Conservation (phyloP, 53 echinoderm and acorn worm genomes). For the Mesocentrotus franciscanus region DNA sequence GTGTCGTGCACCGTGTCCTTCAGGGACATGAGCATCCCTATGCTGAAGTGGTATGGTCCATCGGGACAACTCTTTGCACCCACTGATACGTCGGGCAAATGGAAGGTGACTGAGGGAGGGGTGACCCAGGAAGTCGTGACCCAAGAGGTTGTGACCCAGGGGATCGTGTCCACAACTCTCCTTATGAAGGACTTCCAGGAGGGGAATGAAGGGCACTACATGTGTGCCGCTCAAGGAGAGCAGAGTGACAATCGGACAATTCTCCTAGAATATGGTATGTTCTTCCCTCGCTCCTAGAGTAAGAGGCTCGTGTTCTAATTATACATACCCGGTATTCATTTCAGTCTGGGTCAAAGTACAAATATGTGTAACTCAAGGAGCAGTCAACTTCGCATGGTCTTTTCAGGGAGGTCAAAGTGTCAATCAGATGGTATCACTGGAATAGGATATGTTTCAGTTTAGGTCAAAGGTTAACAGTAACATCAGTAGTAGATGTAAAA, state of each 20-base stretch:
- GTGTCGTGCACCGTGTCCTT: neutral
- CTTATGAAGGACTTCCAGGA: neutral
- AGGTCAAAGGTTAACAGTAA: no score
- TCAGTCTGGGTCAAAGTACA: no score
- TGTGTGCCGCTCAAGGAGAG: neutral
- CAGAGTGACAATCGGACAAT: neutral
- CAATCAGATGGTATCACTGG: no score
- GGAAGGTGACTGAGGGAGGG: neutral
- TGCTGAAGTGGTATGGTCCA: neutral
- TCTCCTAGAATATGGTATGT: slow-evolving; percentile 8
- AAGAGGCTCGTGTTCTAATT: no score
- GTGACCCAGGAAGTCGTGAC: neutral
- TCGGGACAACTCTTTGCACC: neutral
- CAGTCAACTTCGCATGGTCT: no score
- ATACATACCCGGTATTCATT: no score
- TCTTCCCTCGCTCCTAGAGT: no score
- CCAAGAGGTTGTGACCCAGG: neutral
- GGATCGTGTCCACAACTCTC: neutral
- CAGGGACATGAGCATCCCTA: neutral
- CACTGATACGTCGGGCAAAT: neutral
- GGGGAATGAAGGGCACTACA: neutral
- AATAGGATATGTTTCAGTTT: no score
- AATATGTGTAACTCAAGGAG: no score
- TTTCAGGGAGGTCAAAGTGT: no score
- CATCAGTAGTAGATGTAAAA: no score